phyloP scores from a whole-genome alignment of 2,113 vertebrate species.

The Dipodomys ordii region DNA sequence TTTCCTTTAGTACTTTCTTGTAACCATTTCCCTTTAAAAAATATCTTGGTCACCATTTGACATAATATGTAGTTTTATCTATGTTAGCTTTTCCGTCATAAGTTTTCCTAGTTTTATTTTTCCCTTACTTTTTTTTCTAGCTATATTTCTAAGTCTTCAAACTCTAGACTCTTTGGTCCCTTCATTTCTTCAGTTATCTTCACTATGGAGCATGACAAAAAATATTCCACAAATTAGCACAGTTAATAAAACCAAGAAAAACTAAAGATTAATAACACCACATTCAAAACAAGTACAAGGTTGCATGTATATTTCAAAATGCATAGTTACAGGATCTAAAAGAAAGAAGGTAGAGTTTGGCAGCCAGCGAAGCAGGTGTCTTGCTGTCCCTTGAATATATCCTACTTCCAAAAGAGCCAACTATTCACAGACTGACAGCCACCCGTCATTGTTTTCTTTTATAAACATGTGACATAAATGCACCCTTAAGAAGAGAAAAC shows the following conservation, averaged over 20 bases:
- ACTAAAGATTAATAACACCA: not conserved
- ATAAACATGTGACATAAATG: not conserved
- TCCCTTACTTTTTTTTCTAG: not conserved
- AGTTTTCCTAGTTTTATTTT: slow-evolving; percentile 51
- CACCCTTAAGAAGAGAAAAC: too few relatives aligned
- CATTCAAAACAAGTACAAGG: not conserved
- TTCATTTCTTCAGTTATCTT: slow-evolving; percentile 19
- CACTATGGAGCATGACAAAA: slow-evolving; percentile 33
- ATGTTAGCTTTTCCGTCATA: slow-evolving; percentile 45
- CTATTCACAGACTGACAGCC: not conserved
- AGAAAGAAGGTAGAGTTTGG: not conserved
- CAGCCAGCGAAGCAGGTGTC: not conserved
- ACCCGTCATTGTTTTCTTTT: not conserved
- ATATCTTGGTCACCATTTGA: slow-evolving; percentile 32
- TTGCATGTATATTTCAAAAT: not conserved
- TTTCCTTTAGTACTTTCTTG: not conserved
- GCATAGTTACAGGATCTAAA: not conserved
- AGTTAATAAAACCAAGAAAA: not conserved
- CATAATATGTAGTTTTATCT: slow-evolving; percentile 2
- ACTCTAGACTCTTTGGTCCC: not conserved
- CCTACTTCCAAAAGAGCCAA: not conserved
- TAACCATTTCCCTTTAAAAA: slow-evolving; percentile 41
- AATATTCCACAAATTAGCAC: slow-evolving; percentile 4
- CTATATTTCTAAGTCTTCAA: not conserved
- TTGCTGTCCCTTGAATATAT: not conserved